A percentile compares a stretch with the other conserved stretches of the same genome.
These are phyloP conservation scores for Amphiduros pacificus DNA, from an alignment of 2,888 invertebrate species.

Conservation along the genomic window DNA sequence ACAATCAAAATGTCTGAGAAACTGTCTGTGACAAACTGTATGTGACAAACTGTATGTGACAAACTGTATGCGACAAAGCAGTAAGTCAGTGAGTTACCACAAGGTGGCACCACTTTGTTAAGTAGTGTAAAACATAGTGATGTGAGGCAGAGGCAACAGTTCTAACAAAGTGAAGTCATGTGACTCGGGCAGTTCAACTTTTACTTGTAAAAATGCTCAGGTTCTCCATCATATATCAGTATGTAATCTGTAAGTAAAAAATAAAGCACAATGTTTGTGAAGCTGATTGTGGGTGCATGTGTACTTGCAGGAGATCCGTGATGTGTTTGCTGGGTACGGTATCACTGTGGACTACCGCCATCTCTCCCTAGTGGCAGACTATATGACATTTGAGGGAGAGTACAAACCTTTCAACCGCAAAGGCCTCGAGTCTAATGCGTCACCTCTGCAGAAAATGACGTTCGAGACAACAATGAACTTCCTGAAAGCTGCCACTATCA, in stretches of 20 bases:
- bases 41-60: too few species aligned
- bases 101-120: too few species aligned
- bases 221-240: not conserved
- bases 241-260: not conserved
- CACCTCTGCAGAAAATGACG: constrained; percentile 96
- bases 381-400: constrained; percentile 93
- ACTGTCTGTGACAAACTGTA: too few species aligned
- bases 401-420: constrained; percentile 87
- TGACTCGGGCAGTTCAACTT: too few species aligned
- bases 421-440: constrained; percentile 87
- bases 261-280: not conserved
- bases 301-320: constrained; percentile 77
- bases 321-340: constrained; percentile 96
- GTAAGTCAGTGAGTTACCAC: too few species aligned
- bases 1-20: too few species aligned
- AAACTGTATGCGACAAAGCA: too few species aligned
- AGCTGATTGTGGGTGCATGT: too few species aligned
- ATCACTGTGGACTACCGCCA: constrained; percentile 94
- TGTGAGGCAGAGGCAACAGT: too few species aligned
- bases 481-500: constrained; percentile 75
- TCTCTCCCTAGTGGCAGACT: constrained; percentile 89
- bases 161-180: too few species aligned
- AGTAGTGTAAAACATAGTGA: too few species aligned
- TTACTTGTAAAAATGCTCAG: too few species aligned
- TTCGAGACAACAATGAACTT: constrained; percentile 92